Base-by-base conservation (phyloP, 2,113 vertebrate genomes). In the Helogale parvula region DNA sequence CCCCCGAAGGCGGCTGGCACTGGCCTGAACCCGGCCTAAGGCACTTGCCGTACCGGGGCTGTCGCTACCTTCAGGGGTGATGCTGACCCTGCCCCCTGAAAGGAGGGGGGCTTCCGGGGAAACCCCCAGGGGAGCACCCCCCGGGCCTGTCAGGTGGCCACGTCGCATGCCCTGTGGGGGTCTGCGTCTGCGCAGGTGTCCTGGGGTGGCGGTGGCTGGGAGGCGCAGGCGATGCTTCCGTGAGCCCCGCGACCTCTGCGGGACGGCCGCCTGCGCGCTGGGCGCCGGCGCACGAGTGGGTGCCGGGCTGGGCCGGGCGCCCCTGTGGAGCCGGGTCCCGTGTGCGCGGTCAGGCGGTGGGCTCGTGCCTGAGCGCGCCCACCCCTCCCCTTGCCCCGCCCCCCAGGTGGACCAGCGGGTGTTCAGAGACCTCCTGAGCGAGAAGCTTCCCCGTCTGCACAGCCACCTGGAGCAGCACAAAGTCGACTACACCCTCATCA, bases 401-500 rank as follows among this genome's bases (percentile, higher is more conserved):
- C 25, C 93, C 23, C 93, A 99, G 99, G 99, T 99, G 57, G 99
- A 99, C 98, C 99, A 99, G 98, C 99, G 99, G 7, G 99, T 99
- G 54, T 99, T 99, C 98, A 99, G 99, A 97, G 99, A 99, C 98
- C 98, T 99, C 97, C 99, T 99, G 99, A 99, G 95, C 0, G 99
- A 99, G 98, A 99, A 99, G 98, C 98, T 99, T 72, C 99, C 99
- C 0, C 99, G 99, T 3, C 98, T 99, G 35, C 99, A 99, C 0
- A 96, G 98, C 77, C 99, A 99, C 98, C 99, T 99, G 94, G 99
- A 99, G 54, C 99, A 99, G 54, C 97, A 99, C 98, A 99, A 99
- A 94, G 99, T 99, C 1, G 99, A 99, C 97, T 99, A 99, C 96
- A 99, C 99, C 10, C 99, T 99, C 88, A 99, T 99, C 98, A 99